Evolutionary conservation across 2,797 vertebrate species (phyloP), one percentile per base, ranked within the genome.

Genomic region (Ispidina picta): DNA sequence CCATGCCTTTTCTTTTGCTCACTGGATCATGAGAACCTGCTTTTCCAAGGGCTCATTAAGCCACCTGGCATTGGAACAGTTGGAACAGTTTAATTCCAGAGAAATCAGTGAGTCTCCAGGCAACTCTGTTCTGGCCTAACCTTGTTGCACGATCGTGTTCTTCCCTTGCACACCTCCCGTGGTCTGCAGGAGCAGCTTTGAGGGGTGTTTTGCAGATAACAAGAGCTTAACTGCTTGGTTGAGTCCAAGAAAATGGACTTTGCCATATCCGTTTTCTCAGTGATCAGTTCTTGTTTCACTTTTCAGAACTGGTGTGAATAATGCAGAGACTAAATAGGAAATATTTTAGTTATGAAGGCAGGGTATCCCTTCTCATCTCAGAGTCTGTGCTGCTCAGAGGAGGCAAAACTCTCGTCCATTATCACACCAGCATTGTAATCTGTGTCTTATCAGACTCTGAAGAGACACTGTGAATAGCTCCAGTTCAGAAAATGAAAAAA

Each of bases 261-360:
- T 46, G 33, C 10, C 6, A 5, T 29, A 51, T 15, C 12, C 8
- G 37, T 9, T 3, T 76, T 87, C 90, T 55, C 44, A 56, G 44
- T 43, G 7, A 7, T 37, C 70, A 74, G 49, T 56, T 49, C 41
- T 73, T 75, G 31, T 78, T 89, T 39, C 62, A 55, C 25, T 63
- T 79, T 93, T 94, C 84, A 90, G 82, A 78, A 21, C 17, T 62
- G 64, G 7, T 75, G 83, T 92, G 75, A 85, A 37, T 54, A 66
- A 74, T 28, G 19, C 48, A 70, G 52, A 68, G 46, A 46, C 35
- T 86, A 66, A 78, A 60, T 82, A 91, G 80, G 82, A 28, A 59
- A 76, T 70, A 62, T 41, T 65, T 37, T 44, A 49, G 31, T 72
- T 90, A 46, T 33, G 28, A 52, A 86, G 28, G 22, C 69, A 51